Evolutionary conservation across 2,888 invertebrate genomes (phyloP).

Genomic region (Fabriciana adippe): DNA sequence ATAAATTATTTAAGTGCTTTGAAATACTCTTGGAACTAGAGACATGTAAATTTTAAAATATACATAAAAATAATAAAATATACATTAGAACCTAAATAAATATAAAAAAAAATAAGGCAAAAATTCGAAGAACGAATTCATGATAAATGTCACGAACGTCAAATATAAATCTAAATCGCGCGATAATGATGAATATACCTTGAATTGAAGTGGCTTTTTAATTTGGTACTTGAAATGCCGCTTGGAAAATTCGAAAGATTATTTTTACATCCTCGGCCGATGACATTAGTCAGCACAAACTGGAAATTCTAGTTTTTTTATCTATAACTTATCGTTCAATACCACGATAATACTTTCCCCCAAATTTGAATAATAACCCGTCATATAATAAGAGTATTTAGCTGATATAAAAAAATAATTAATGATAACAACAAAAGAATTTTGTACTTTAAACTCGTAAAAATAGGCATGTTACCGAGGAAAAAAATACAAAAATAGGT

Average conservation of each 20-base stretch:
- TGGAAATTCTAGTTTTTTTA: constrained; percentile 5
- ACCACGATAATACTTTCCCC: too few relatives aligned
- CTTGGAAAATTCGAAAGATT: constrained; percentile 1
- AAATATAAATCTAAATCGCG: constrained; percentile 7
- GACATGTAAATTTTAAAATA: neutral
- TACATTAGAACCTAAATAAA: neutral
- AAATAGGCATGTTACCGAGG: too few relatives aligned
- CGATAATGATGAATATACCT: constrained; percentile 1
- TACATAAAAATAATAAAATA: neutral
- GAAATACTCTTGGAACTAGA: constrained; percentile 28
- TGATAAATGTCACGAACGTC: constrained; percentile 1
- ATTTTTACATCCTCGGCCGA: neutral
- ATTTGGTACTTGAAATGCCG: constrained; percentile 2
- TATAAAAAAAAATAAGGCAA: neutral
- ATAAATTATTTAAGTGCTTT: constrained; percentile 44
- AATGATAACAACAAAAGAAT: too few relatives aligned
- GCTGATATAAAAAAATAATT: too few relatives aligned
- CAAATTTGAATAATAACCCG: too few relatives aligned
- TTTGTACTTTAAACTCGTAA: too few relatives aligned
- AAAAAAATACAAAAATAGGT: too few relatives aligned
- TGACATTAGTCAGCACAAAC: neutral
- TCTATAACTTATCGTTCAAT: neutral
- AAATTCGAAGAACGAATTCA: neutral
- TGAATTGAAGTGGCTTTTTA: constrained; percentile 1
- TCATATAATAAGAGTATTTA: too few relatives aligned